Conservation (phyloP, 2,113 vertebrate species). For the Lamprotornis superbus region DNA sequence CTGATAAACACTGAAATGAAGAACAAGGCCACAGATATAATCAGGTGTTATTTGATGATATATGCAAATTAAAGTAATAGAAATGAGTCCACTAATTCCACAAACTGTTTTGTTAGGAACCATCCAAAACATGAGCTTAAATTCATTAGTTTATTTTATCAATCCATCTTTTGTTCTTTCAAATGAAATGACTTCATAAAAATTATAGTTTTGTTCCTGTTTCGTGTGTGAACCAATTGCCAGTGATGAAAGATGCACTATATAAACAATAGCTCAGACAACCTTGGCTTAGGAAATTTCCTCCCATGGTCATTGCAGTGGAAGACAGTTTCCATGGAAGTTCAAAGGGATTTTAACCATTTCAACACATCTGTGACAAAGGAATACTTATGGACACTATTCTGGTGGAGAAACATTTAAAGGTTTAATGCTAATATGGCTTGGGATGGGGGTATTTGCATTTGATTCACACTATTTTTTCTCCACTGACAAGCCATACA, state of each 20-base stretch:
- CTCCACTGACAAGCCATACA: constrained; percentile 64
- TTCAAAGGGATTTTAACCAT: constrained; percentile 75
- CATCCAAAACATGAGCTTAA: constrained; percentile 66
- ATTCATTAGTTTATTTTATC: constrained; percentile 66
- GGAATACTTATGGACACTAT: constrained; percentile 43
- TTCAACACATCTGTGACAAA: constrained; percentile 62
- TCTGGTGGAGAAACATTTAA: constrained; percentile 53
- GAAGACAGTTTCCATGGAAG: constrained; percentile 87
- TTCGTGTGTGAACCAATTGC: constrained; percentile 64
- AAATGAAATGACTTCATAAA: constrained; percentile 53
- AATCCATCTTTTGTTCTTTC: constrained; percentile 70
- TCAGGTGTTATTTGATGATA: constrained; percentile 72
- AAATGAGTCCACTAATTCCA: constrained; percentile 75
- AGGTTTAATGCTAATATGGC: constrained; percentile 65
- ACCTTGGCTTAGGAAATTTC: constrained; percentile 71
- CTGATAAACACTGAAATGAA: constrained; percentile 92
- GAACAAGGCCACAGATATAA: constrained; percentile 90
- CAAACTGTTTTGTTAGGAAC: constrained; percentile 69
- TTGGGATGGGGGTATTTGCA: constrained; percentile 30
- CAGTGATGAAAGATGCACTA: constrained; percentile 45
- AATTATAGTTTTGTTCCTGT: constrained; percentile 63
- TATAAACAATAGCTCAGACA: constrained; percentile 67
- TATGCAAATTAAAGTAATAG: constrained; percentile 73
- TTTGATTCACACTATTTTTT: constrained; percentile 31
- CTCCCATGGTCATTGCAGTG: constrained; percentile 78